Percentiles rank a stretch among this genome's conserved stretches.
Conservation (phyloP, 2,113 vertebrate genomes). For the Colius striatus region DNA sequence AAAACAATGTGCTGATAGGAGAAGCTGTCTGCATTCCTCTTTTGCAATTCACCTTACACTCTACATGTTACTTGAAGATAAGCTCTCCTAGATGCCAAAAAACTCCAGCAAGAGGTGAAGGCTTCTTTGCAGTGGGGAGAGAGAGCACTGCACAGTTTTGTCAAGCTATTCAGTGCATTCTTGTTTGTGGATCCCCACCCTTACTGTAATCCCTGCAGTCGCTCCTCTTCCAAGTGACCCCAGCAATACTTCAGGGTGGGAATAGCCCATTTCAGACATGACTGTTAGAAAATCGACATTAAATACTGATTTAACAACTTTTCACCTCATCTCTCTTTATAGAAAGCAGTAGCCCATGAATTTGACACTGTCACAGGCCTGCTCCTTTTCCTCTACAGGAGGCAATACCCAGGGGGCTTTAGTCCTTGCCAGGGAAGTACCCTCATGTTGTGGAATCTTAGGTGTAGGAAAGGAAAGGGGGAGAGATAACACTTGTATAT, state of each 20-base stretch:
- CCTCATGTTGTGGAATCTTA: neutral
- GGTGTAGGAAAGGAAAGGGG: neutral
- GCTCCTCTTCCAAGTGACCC: slow-evolving; percentile 1
- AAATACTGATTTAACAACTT: neutral
- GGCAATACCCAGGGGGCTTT: neutral
- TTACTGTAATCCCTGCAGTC: neutral
- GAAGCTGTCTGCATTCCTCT: slow-evolving; percentile 67
- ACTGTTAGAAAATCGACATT: neutral
- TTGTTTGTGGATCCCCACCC: neutral
- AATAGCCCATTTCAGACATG: neutral
- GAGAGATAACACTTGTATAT: neutral
- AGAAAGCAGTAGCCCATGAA: neutral
- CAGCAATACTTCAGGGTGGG: neutral
- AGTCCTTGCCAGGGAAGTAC: neutral
- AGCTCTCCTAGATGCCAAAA: slow-evolving; percentile 48
- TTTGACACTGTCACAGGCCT: fast-evolving
- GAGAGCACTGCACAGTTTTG: neutral
- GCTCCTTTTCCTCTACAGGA: neutral
- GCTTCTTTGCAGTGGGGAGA: slow-evolving; percentile 1
- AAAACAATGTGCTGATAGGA: slow-evolving; percentile 61
- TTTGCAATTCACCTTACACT: slow-evolving; percentile 47
- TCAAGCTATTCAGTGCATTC: slow-evolving; percentile 26
- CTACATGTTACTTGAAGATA: slow-evolving; percentile 52
- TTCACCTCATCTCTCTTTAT: neutral
- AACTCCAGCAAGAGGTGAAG: slow-evolving; percentile 62